Evolutionary conservation across 1,140 invertebrate genomes (phyloP).

Genomic region (Lucilia cuprina): DNA sequence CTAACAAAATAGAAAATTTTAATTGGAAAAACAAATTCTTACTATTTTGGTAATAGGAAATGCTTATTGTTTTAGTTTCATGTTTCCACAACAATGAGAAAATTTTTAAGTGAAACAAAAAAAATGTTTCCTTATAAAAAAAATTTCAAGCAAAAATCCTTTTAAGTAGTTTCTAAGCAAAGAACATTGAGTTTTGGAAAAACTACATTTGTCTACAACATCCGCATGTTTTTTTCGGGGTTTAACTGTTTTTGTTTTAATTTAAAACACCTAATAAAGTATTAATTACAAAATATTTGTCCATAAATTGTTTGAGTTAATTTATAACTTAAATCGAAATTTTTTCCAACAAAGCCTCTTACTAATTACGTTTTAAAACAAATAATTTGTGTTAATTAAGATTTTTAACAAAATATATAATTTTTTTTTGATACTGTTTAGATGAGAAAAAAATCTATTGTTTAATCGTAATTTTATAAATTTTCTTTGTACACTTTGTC

Average conservation of each 20-base stretch:
- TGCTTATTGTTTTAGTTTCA: not conserved
- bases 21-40: not conserved
- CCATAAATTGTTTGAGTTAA: not conserved
- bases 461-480: not conserved
- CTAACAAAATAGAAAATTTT: not conserved
- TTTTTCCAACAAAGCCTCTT: not conserved
- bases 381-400: not conserved
- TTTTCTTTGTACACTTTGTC: constrained; percentile 12
- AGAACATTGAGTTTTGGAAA: not conserved
- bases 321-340: not conserved
- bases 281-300: not conserved
- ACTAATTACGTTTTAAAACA: not conserved
- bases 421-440: not conserved
- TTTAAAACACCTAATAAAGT: not conserved
- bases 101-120: too few relatives aligned
- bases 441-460: not conserved
- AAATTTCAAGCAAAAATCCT: not conserved
- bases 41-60: not conserved
- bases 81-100: not conserved
- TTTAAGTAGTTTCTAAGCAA: not conserved
- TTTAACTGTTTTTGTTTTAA: not conserved
- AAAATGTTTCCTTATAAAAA: not conserved
- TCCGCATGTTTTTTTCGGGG: not conserved
- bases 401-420: not conserved
- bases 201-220: not conserved